Base-by-base conservation (phyloP, 2,888 invertebrate species). In the Drosophila percnosoma region DNA sequence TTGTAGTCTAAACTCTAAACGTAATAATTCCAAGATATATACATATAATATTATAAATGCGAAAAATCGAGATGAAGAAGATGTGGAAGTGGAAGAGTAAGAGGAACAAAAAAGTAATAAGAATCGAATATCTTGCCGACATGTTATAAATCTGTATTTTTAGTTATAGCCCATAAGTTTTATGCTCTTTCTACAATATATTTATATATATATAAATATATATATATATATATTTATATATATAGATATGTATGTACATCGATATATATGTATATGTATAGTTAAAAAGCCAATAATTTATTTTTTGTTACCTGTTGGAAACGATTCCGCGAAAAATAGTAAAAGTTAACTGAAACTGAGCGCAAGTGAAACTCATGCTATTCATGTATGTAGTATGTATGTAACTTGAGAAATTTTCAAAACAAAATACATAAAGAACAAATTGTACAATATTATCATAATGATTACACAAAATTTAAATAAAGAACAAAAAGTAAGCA, bases 261-360 rank as follows among this genome's bases (percentile, higher is more conserved):
- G 66, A 81, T 68, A 48, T 40, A 61, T 75, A 70, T 68, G 64
- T 48, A 58, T 66, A 40, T 38, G 63, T 57, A 42, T 65, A 65
- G 63, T 55, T 70, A 65, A 77, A 86, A 84, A 83, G 84, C 84
- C 88, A 88, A 87, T 90, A 90, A 87, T 90, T 87, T 87, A 90
- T 90, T 87, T 87, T 90, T 87, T 87, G 87, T 87, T 87, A 87
- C 87, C 78, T 87, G 87, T 87, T 87, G 87, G 87, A 87, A 87
- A 88, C 73, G 73, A 86, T 90, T 90, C 87, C 88, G 89, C 87
- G 73, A 85, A 85, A 85, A 90, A 89, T 84, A 87, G 90, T 82
- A 87, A 89, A 82, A 87, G 73, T 71, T 81, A 70, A 78, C 80
- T 78, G 64, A 78, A 75, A 86, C 79, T 78, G 67, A 80, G 73